These are phyloP conservation scores for Gnathonemus echidnorhynchus DNA, from an alignment of 2,113 vertebrate genomes.

Conservation along the genomic window DNA sequence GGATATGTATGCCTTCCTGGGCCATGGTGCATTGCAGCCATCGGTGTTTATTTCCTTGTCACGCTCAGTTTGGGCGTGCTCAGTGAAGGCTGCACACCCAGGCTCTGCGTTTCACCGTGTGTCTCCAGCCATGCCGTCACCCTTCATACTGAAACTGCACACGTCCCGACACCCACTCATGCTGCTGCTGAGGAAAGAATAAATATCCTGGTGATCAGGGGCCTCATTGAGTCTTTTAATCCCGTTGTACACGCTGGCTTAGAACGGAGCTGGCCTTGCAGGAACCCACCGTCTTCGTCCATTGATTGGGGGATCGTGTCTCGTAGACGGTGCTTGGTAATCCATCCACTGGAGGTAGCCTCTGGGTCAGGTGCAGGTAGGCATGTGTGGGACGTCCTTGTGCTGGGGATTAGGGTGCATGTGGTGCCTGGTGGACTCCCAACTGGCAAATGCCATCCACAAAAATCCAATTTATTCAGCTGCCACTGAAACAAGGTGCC, in stretches of 20 bases:
- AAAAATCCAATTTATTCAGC: conserved; percentile 16
- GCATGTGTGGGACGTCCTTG: neutral
- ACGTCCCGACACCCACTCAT: neutral
- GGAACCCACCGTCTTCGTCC: neutral
- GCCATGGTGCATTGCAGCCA: neutral
- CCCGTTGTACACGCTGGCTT: neutral
- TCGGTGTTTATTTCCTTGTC: neutral
- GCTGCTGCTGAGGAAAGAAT: conserved; percentile 1
- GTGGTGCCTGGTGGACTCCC: conserved; percentile 2
- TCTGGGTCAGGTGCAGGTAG: neutral
- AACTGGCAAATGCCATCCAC: conserved; percentile 6
- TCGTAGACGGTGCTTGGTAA: neutral
- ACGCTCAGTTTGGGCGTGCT: too few relatives aligned
- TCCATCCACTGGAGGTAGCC: neutral
- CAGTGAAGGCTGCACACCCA: neutral
- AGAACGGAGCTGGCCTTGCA: neutral
- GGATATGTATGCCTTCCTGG: neutral
- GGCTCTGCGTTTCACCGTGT: neutral
- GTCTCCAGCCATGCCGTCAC: too few relatives aligned
- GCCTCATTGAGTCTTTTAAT: neutral
- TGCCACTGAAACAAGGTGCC: conserved; percentile 16
- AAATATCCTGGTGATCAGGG: neutral
- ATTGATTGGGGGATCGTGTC: too few relatives aligned
- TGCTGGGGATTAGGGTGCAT: neutral
- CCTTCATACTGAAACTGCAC: neutral